phyloP scores from a whole-genome alignment of 1,140 invertebrate genomes.

The Arion vulgaris region DNA sequence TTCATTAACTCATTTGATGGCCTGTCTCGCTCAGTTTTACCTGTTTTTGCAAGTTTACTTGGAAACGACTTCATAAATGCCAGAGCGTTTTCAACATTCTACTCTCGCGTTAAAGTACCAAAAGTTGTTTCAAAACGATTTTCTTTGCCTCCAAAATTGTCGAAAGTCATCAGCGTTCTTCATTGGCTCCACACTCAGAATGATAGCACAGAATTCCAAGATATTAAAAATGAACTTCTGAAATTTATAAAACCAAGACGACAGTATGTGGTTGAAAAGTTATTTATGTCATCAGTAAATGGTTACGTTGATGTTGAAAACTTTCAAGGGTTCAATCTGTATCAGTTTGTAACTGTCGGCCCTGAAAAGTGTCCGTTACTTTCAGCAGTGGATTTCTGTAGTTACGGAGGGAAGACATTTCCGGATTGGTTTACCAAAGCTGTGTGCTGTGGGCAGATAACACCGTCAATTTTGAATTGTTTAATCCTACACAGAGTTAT shows the following conservation, averaged over 20 bases:
- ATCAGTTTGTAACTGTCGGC: constrained; percentile 39
- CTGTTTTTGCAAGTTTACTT: constrained; percentile 84
- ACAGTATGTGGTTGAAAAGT: constrained; percentile 47
- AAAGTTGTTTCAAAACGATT: constrained; percentile 71
- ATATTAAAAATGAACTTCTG: constrained; percentile 78
- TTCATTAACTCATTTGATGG: constrained; percentile 80
- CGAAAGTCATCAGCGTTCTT: constrained; percentile 80
- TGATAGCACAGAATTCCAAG: constrained; percentile 77
- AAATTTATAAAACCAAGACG: constrained; percentile 53
- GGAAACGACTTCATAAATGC: constrained; percentile 90
- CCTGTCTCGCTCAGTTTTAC: constrained; percentile 79
- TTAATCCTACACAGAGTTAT: constrained; percentile 79
- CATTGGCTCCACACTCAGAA: constrained; percentile 79
- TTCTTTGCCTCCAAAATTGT: constrained; percentile 74
- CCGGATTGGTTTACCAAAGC: constrained; percentile 80
- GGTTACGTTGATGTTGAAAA: constrained; percentile 50
- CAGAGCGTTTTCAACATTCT: constrained; percentile 81
- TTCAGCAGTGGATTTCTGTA: constrained; percentile 1
- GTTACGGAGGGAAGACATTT: constrained; percentile 53
- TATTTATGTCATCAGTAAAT: constrained; percentile 54
- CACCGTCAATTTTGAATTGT: constrained; percentile 80
- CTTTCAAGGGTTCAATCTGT: constrained; percentile 44
- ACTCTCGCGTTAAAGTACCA: constrained; percentile 77
- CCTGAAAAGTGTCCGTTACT: background rate
- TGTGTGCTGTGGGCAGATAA: constrained; percentile 77